A percentile compares a stretch with the other conserved stretches of the same genome.
Conservation (phyloP, 2,113 vertebrate genomes). For the Menidia beryllina region DNA sequence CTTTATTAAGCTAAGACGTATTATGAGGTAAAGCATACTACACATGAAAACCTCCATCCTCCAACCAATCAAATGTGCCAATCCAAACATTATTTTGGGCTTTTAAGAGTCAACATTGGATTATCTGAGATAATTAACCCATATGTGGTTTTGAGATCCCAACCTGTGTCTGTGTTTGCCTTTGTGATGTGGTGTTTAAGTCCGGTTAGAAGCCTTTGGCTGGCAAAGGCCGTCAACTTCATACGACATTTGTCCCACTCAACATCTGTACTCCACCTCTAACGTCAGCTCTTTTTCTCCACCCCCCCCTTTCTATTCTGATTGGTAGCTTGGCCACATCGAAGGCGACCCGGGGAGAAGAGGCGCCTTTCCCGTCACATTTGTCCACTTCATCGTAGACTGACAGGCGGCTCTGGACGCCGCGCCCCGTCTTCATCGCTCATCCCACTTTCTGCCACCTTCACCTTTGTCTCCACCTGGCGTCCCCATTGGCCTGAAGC, state of each 20-base stretch:
- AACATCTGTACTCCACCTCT: neutral
- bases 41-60: neutral
- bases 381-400: conserved; percentile 95
- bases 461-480: conserved; percentile 11
- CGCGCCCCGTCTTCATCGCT: neutral
- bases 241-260: no score
- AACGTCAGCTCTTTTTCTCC: conserved; percentile 3
- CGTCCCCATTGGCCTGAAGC: conserved; percentile 1
- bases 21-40: no score
- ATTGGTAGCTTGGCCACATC: conserved; percentile 94
- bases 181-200: conserved; percentile 12
- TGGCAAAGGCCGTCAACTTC: no score
- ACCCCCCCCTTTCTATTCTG: no score
- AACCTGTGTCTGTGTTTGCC: conserved; percentile 2
- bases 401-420: conserved; percentile 70
- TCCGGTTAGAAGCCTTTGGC: no score
- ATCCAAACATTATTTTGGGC: neutral
- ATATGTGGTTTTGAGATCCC: neutral
- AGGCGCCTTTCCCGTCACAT: conserved; percentile 96
- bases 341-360: conserved; percentile 93
- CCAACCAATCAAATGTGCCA: neutral
- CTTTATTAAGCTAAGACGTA: no score
- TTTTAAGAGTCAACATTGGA: conserved; percentile 26
- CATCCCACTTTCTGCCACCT: neutral
- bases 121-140: neutral